Conservation (phyloP, 92 coral and sea anemone genomes). For the Porites divaricata region DNA sequence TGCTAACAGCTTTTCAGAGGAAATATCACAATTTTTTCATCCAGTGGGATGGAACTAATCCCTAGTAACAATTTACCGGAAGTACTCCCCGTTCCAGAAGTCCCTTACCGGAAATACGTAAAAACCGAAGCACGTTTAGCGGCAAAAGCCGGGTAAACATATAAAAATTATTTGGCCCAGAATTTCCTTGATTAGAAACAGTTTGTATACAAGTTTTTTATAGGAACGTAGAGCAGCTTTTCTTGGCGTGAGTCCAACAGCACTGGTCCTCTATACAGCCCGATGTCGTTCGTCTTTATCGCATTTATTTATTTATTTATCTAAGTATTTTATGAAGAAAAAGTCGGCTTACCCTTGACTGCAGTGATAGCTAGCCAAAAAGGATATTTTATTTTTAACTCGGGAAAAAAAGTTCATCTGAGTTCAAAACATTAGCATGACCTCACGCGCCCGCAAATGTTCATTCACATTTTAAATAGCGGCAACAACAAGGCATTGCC, state of each 20-base stretch:
- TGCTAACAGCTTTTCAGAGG: constrained; percentile 45
- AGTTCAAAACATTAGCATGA: background rate
- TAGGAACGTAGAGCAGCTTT: background rate
- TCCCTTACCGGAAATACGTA: constrained; percentile 67
- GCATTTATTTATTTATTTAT: too few species aligned
- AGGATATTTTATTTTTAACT: background rate
- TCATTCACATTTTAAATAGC: background rate
- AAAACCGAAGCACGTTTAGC: constrained; percentile 25
- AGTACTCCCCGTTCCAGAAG: constrained; percentile 26
- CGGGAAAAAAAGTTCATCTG: background rate
- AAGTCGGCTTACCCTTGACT: constrained; percentile 22
- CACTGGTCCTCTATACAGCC: too few species aligned
- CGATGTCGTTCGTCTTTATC: too few species aligned
- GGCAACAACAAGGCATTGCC: too few species aligned
- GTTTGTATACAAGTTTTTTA: background rate
- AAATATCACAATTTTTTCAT: constrained; percentile 9
- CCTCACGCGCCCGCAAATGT: background rate
- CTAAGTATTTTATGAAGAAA: constrained; percentile 2
- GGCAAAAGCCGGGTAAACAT: background rate
- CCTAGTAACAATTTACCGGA: constrained; percentile 24
- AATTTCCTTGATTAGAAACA: constrained; percentile 33
- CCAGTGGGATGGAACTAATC: constrained; percentile 2
- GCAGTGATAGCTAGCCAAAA: background rate
- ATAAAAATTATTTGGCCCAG: background rate
- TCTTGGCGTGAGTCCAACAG: background rate